A percentile compares a stretch with the other conserved stretches of the same genome.
Conservation (phyloP, 1,140 invertebrate genomes). For the Apis laboriosa region DNA sequence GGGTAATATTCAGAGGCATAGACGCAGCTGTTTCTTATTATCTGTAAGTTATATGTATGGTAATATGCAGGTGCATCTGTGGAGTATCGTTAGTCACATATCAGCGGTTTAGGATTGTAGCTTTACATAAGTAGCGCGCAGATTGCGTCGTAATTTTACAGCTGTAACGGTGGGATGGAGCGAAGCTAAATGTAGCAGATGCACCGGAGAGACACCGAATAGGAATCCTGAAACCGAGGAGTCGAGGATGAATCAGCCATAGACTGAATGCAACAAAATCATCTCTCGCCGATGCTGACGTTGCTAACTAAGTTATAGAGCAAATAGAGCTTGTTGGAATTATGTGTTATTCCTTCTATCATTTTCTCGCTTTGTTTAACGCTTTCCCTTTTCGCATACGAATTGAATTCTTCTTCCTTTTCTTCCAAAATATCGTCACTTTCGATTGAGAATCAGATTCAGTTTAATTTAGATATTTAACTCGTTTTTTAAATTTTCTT, state of each 20-base stretch:
- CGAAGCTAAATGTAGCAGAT: background rate
- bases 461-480: too few species aligned
- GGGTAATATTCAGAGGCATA: background rate
- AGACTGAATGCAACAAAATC: too few species aligned
- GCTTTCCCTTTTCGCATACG: too few species aligned
- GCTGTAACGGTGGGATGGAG: background rate
- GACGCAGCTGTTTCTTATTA: conserved; percentile 38
- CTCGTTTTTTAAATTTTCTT: too few species aligned
- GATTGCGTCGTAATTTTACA: conserved; percentile 42
- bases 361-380: too few species aligned
- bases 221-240: background rate
- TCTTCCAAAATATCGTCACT: too few species aligned
- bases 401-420: too few species aligned
- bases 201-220: background rate
- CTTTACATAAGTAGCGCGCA: conserved; percentile 24
- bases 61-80: conserved; percentile 1
- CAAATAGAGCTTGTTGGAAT: too few species aligned
- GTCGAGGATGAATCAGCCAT: background rate
- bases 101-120: conserved; percentile 21
- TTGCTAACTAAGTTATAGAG: too few species aligned
- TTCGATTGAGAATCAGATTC: too few species aligned
- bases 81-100: conserved; percentile 33
- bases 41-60: conserved; percentile 13
- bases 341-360: too few species aligned
- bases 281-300: too few species aligned